Conservation (phyloP, 2,797 vertebrate genomes). For the Bryconaethiops microstoma region DNA sequence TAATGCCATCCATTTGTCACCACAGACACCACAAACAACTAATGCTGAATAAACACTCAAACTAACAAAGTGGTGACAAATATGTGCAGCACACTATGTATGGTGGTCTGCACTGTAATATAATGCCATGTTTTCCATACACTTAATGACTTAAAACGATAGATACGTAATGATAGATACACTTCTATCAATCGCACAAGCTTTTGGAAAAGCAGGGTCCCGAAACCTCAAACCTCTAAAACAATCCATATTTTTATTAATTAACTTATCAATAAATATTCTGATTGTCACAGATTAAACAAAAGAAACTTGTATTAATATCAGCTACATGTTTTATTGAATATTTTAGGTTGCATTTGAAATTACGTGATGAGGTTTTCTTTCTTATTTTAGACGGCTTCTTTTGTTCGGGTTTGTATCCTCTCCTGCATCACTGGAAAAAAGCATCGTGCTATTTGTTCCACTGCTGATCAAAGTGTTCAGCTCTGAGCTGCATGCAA, state of each 20-base stretch:
- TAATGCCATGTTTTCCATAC: no score
- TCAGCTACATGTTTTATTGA: background rate
- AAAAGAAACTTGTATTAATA: background rate
- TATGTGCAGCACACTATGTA: constrained; percentile 54
- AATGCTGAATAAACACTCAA: constrained; percentile 58
- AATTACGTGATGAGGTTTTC: background rate
- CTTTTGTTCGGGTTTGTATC: constrained; percentile 34
- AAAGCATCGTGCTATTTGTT: constrained; percentile 37
- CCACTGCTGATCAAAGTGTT: constrained; percentile 41
- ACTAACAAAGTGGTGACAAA: constrained; percentile 34
- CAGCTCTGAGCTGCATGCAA: constrained; percentile 52
- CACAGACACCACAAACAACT: constrained; percentile 45
- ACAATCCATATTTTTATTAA: no score
- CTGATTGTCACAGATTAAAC: background rate
- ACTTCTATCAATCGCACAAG: no score
- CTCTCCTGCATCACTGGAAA: constrained; percentile 12
- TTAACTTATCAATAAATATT: background rate
- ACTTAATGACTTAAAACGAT: no score
- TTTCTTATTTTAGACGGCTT: constrained; percentile 28
- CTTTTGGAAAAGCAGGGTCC: background rate
- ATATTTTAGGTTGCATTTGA: background rate
- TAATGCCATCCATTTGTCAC: constrained; percentile 69
- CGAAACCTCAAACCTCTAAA: background rate
- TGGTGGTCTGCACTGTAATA: background rate
- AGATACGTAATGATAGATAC: background rate